Evolutionary conservation across 1,140 invertebrate genomes (phyloP), one percentile per base, ranked within the genome.

Genomic region (Pogonognathellus flavescens): DNA sequence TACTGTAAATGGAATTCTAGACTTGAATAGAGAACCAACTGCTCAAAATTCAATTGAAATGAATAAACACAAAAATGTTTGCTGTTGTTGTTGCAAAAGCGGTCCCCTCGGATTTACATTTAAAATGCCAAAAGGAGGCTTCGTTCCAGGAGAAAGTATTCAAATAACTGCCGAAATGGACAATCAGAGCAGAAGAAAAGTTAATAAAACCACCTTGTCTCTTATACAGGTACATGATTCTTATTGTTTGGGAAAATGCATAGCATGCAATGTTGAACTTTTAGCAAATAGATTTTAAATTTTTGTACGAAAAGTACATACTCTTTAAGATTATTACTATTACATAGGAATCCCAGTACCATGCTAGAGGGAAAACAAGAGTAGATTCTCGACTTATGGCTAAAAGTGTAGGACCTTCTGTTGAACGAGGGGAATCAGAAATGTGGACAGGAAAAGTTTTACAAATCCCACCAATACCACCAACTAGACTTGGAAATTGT

Each of bases 1-100:
- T 89, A 97, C 95, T 20, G 94, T 97, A 14, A 93, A 96, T 22
- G 94, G 94, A 87, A 94, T 95, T 25, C 92, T 96, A 85, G 95
- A 97, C 91, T 93, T 97, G 82, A 97, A 97, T 92, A 91, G 93
- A 85, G 94, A 94, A 91, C 91, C 92, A 10, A 92, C 92, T 85
- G 91, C 92, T 3, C 14, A n/a, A 22, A 0, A 84, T 10, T n/a
- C 91, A 89, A 87, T 92, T 92, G 91, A 90, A 89, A 91, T 91
- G 83, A 91, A 90, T 86, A 90, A 91, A 53, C 91, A 92, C 87
- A 93, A 93, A 89, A 90, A 90, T 52, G 84, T 93, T 57, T 93
- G 92, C 13, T 81, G 80, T 22, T 8, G 55, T 11, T 81, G 50
- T 18, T 81, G 80, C 14, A 50, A 81, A 81, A 92, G 92, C 22